phyloP scores from a whole-genome alignment of 2,113 vertebrate species.

The Crotalus tigris region DNA sequence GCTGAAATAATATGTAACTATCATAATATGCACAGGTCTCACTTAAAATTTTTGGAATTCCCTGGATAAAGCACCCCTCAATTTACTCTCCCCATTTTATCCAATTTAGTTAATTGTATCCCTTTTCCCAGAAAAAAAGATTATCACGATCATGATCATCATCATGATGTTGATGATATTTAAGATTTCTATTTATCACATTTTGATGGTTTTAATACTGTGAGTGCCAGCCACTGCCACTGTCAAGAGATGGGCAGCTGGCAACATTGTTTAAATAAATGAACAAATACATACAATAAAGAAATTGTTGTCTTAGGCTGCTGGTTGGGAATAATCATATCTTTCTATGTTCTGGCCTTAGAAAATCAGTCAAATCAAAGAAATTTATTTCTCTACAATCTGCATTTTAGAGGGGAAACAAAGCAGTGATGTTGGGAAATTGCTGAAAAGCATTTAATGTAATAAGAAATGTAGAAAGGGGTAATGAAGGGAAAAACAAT shows the following conservation, averaged over 20 bases:
- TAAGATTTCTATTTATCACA: background rate
- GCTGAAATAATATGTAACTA: conserved; percentile 26
- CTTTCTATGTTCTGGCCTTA: background rate
- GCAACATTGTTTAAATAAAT: background rate
- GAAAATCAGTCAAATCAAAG: background rate
- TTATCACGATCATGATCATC: no score
- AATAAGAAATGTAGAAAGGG: background rate
- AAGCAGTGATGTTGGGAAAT: background rate
- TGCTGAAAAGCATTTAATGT: background rate
- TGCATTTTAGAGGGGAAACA: background rate
- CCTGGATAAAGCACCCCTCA: background rate
- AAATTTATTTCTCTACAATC: background rate
- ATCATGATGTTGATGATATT: background rate
- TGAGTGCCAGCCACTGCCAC: background rate
- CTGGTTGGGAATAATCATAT: background rate
- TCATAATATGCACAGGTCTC: conserved; percentile 8
- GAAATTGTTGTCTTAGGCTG: background rate
- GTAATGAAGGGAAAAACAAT: background rate
- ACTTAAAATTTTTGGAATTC: background rate
- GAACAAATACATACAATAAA: background rate
- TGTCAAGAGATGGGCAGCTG: background rate
- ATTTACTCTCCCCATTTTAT: background rate
- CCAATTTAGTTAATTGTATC: background rate
- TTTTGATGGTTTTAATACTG: background rate
- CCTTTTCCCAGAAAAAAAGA: background rate